phyloP scores from a whole-genome alignment of 2,888 invertebrate species.

The Drosophila quasianomalipes region DNA sequence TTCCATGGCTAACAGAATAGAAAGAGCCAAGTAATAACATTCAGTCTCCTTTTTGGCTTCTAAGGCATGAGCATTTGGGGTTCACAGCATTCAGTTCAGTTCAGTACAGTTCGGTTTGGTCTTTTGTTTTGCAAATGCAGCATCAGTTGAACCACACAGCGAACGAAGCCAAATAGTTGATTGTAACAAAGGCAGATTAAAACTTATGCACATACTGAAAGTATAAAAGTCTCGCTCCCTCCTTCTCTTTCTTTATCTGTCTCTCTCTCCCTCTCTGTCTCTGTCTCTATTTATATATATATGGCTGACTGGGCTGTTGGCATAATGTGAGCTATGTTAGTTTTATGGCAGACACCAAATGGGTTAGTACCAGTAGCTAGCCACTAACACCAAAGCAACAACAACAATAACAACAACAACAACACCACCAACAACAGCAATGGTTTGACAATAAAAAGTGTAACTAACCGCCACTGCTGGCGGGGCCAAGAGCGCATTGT shows the following conservation, averaged over 20 bases:
- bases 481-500: conserved; percentile 68
- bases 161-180: conserved; percentile 48
- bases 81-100: conserved; percentile 7
- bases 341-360: conserved; percentile 75
- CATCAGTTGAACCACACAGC: conserved; percentile 32
- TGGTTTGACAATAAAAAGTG: conserved; percentile 79
- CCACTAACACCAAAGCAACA: conserved; percentile 13
- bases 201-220: conserved; percentile 76
- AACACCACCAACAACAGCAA: conserved; percentile 25
- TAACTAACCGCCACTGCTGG: conserved; percentile 67
- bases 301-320: conserved; percentile 49
- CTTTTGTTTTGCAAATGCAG: conserved; percentile 26
- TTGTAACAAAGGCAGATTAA: conserved; percentile 79
- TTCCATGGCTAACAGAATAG: conserved; percentile 22
- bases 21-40: conserved; percentile 15
- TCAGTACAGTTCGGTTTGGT: not conserved
- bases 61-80: conserved; percentile 24
- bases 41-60: conserved; percentile 16
- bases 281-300: conserved; percentile 2
- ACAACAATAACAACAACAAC: conserved; percentile 7
- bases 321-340: conserved; percentile 78
- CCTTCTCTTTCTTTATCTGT: not conserved
- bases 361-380: conserved; percentile 57
- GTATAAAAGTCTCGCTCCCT: conserved; percentile 36
- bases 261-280: not conserved